Conservation (phyloP, 2,797 vertebrate genomes). For the Mormyrops attenuatus region DNA sequence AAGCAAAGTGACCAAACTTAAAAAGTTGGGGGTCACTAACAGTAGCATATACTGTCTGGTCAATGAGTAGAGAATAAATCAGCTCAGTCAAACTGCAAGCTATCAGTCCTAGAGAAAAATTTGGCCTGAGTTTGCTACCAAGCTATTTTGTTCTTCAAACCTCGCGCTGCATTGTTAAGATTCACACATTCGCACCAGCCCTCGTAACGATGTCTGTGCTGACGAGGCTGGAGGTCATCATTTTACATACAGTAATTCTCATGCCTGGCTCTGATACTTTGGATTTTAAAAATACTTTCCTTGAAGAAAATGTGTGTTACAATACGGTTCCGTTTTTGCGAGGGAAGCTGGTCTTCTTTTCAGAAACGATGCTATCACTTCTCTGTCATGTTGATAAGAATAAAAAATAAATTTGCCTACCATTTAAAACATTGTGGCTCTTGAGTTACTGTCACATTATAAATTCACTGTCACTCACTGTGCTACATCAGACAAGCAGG, state of each 20-base stretch:
- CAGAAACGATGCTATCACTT: slow-evolving; percentile 38
- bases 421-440: slow-evolving; percentile 36
- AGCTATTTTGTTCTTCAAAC: slow-evolving; percentile 56
- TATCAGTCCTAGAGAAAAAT: slow-evolving; percentile 49
- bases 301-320: slow-evolving; percentile 39
- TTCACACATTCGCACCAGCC: slow-evolving; percentile 58
- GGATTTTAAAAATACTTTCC: slow-evolving; percentile 36
- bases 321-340: slow-evolving; percentile 38
- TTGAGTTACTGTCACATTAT: slow-evolving; percentile 42
- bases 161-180: slow-evolving; percentile 51
- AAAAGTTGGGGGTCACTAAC: slow-evolving; percentile 22
- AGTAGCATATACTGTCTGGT: slow-evolving; percentile 45
- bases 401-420: slow-evolving; percentile 45
- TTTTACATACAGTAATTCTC: slow-evolving; percentile 19
- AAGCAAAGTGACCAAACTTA: slow-evolving; percentile 41
- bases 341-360: slow-evolving; percentile 38
- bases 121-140: slow-evolving; percentile 55
- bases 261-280: slow-evolving; percentile 21
- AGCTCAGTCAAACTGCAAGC: slow-evolving; percentile 48
- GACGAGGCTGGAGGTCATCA: slow-evolving; percentile 40
- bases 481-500: slow-evolving; percentile 45
- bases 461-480: slow-evolving; percentile 42
- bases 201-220: slow-evolving; percentile 44
- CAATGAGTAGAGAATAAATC: slow-evolving; percentile 53
- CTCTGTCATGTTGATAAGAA: slow-evolving; percentile 43